Percentiles rank a stretch among this genome's conserved stretches.
phyloP scores from a whole-genome alignment of 1,140 invertebrate species.

The Drepana arcuata region DNA sequence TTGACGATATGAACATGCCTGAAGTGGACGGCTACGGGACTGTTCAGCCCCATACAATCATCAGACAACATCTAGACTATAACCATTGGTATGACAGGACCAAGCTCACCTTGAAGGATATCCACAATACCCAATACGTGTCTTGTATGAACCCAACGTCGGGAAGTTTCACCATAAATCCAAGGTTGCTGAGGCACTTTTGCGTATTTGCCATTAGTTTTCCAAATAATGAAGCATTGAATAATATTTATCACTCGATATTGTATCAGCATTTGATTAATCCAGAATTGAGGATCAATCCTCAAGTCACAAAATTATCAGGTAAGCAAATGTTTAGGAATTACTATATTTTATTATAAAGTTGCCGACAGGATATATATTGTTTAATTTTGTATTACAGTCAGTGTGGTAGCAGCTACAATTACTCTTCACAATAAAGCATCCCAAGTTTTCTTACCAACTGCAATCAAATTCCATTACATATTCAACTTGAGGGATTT shows the following conservation, averaged over 20 bases:
- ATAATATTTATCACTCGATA: constrained; percentile 90
- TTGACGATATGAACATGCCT: constrained; percentile 99
- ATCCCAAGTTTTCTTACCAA: constrained; percentile 90
- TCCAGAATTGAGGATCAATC: constrained; percentile 83
- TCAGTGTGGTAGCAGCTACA: constrained; percentile 85
- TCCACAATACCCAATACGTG: constrained; percentile 97
- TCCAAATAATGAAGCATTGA: constrained; percentile 88
- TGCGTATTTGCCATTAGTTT: constrained; percentile 95
- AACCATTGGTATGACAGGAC: constrained; percentile 95
- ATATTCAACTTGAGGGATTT: constrained; percentile 96
- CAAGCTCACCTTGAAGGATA: constrained; percentile 93
- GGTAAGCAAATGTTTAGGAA: constrained; percentile 33
- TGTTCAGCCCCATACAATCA: constrained; percentile 95
- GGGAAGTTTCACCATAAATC: constrained; percentile 96
- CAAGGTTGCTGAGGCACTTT: constrained; percentile 94
- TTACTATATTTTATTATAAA: neutral
- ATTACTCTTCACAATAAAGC: constrained; percentile 90
- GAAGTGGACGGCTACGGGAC: constrained; percentile 96
- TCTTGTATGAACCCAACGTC: constrained; percentile 98
- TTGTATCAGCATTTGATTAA: constrained; percentile 89
- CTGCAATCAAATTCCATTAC: constrained; percentile 97
- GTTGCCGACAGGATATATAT: neutral
- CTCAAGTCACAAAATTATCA: constrained; percentile 74
- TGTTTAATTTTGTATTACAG: constrained; percentile 37
- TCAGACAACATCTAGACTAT: constrained; percentile 96